These are phyloP conservation scores for Chrysolina haemoptera DNA, from an alignment of 2,888 invertebrate species.

Conservation along the genomic window DNA sequence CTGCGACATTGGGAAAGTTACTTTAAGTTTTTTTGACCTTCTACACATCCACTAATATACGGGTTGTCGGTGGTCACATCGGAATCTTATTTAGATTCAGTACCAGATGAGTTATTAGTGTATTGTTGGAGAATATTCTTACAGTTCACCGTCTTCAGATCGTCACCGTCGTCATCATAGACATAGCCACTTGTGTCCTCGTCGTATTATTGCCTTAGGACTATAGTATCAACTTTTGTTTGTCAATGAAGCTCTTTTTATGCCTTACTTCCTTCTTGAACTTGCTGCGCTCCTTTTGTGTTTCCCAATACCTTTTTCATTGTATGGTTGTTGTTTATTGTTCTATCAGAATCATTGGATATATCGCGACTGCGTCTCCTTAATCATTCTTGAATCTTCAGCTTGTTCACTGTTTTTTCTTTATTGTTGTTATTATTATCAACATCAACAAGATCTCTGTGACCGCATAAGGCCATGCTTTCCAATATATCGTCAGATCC, in stretches of 20 bases:
- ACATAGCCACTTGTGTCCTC: conserved; percentile 60
- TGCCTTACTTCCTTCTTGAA: conserved; percentile 41
- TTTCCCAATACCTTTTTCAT: conserved; percentile 69
- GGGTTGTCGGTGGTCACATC: conserved; percentile 82
- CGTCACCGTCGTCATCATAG: conserved; percentile 78
- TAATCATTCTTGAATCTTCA: conserved; percentile 62
- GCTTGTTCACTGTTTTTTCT: conserved; percentile 62
- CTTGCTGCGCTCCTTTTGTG: conserved; percentile 69
- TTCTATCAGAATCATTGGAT: conserved; percentile 68
- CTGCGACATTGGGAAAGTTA: conserved; percentile 70
- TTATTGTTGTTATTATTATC: conserved; percentile 72
- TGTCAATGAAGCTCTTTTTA: conserved; percentile 46
- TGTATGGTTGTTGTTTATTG: conserved; percentile 66
- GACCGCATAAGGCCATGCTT: conserved; percentile 91
- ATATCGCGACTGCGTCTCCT: conserved; percentile 63
- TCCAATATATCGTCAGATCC: conserved; percentile 83
- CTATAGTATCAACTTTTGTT: conserved; percentile 54
- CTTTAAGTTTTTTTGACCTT: conserved; percentile 61
- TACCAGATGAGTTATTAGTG: conserved; percentile 74
- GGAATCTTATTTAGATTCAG: conserved; percentile 76
- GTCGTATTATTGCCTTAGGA: conserved; percentile 49
- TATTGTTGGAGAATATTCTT: conserved; percentile 83
- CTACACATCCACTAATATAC: conserved; percentile 83
- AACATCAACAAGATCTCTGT: conserved; percentile 85
- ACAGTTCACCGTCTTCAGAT: conserved; percentile 81